A percentile compares a stretch with the other conserved stretches of the same genome.
phyloP scores from a whole-genome alignment of 2,113 vertebrate species.

The Beaufortia kweichowensis region DNA sequence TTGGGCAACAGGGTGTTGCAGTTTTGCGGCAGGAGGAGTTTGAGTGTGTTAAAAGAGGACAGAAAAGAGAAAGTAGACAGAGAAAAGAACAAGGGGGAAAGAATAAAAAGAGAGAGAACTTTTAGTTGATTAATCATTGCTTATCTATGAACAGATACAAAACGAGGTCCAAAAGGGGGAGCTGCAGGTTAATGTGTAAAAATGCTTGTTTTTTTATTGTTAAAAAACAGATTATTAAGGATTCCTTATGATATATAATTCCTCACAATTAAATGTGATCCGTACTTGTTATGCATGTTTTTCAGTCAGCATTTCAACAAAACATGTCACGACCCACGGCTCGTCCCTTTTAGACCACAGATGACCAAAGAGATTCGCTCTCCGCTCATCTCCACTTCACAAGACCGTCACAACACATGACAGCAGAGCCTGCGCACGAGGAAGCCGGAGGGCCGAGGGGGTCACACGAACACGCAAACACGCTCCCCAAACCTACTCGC shows the following conservation, averaged over 20 bases:
- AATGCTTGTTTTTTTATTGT: too few species aligned
- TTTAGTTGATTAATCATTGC: conserved; percentile 70
- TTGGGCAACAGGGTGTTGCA: conserved; percentile 40
- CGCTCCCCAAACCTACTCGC: neutral
- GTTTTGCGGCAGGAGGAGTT: conserved; percentile 36
- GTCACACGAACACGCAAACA: conserved; percentile 45
- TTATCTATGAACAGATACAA: conserved; percentile 54
- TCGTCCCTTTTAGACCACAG: conserved; percentile 65
- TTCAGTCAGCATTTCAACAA: too few species aligned
- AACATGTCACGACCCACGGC: conserved; percentile 29
- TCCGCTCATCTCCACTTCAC: conserved; percentile 49
- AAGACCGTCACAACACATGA: conserved; percentile 73
- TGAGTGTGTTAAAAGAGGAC: conserved; percentile 51
- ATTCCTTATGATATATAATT: too few species aligned
- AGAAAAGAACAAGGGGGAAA: conserved; percentile 31
- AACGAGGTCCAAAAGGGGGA: conserved; percentile 62
- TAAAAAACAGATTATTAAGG: too few species aligned
- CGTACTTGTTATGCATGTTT: too few species aligned
- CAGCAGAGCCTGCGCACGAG: conserved; percentile 66
- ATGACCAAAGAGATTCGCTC: conserved; percentile 56
- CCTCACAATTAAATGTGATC: too few species aligned
- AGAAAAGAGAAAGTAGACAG: conserved; percentile 22
- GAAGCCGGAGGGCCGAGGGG: conserved; percentile 55
- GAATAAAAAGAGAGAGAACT: conserved; percentile 50
- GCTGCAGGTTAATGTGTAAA: conserved; percentile 63